Evolutionary conservation across 1,140 invertebrate species (phyloP), one percentile per base, ranked within the genome.

Genomic region (Drosophila ercepeae): DNA sequence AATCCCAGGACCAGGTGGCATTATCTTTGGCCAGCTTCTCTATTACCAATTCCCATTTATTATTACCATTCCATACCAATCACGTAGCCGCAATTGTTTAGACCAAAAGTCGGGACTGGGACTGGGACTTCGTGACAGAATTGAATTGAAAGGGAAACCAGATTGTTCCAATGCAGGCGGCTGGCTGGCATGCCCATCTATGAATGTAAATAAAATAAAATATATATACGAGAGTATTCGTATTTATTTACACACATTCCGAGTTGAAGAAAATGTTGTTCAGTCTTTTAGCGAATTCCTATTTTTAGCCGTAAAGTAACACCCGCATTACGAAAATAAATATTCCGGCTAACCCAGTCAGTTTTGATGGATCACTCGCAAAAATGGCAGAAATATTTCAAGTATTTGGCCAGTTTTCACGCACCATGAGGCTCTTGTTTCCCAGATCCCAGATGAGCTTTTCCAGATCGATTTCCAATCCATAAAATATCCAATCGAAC

Each of bases 101-200:
- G 45, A 29, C 11, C 27, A 6, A 9, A 32, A 36, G 16, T 52
- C 39, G 58, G 4, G 46, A 27, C n/a, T 21, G 58, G 4, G 46
- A 27, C n/a, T 21, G 34, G 7, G 7, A 42, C 63, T 68, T 81
- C 78, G 78, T 81, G 78, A 81, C 78, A 34, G 78, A 81, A 81
- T 76, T 82, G 78, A 76, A 72, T 82, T 51, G 78, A 82, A 81
- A 82, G 78, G 77, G 78, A 81, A 77, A 82, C 78, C 60, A 82
- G 78, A 73, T 65, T 65, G 63, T 27, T 49, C 21, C 25, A 44
- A 16, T 42, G 53, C 23, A 29, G n/a, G n/a, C n/a, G n/a, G n/a
- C n/a, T n/a, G n/a, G n/a, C n/a, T n/a, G 39, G 52, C 58, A 23
- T 39, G 50, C 50, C 36, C 14, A 14, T 13, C 36, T 23, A 18